Conservation (phyloP, 2,797 vertebrate genomes). For the Molossus molossus region DNA sequence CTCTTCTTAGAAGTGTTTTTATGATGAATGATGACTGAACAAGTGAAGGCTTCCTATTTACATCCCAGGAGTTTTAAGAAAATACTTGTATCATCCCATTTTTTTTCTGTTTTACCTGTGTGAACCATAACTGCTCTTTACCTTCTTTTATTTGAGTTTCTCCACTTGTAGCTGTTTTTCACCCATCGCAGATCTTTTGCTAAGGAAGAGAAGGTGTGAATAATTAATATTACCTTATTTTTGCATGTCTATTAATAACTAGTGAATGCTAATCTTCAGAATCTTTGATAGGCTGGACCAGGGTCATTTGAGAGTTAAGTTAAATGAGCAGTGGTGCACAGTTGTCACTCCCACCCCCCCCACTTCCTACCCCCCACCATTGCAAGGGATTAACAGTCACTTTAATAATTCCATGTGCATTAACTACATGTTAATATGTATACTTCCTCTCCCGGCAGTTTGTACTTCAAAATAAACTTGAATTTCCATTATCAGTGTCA, state of each 20-base stretch:
- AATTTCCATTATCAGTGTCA: slow-evolving; percentile 16
- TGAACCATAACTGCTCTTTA: background rate
- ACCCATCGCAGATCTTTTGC: background rate
- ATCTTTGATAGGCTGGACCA: background rate
- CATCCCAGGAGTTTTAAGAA: background rate
- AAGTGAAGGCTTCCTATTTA: slow-evolving; percentile 10
- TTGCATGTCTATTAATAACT: background rate
- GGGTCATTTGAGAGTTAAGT: background rate
- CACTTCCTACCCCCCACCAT: background rate
- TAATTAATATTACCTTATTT: slow-evolving; percentile 51
- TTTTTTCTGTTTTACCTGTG: background rate
- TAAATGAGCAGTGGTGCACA: background rate
- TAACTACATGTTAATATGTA: background rate
- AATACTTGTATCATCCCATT: background rate
- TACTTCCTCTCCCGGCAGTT: background rate
- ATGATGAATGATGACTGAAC: background rate
- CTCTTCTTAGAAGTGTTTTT: slow-evolving; percentile 37
- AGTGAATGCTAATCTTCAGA: slow-evolving; percentile 46
- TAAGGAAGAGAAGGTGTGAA: slow-evolving; percentile 52
- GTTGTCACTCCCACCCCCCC: background rate
- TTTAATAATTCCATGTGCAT: slow-evolving; percentile 40
- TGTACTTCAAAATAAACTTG: slow-evolving; percentile 55
- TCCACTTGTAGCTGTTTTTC: slow-evolving; percentile 21
- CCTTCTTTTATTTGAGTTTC: background rate
- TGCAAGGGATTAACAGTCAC: background rate